Conservation (phyloP, 2,113 vertebrate species). For the Taxidea taxus region DNA sequence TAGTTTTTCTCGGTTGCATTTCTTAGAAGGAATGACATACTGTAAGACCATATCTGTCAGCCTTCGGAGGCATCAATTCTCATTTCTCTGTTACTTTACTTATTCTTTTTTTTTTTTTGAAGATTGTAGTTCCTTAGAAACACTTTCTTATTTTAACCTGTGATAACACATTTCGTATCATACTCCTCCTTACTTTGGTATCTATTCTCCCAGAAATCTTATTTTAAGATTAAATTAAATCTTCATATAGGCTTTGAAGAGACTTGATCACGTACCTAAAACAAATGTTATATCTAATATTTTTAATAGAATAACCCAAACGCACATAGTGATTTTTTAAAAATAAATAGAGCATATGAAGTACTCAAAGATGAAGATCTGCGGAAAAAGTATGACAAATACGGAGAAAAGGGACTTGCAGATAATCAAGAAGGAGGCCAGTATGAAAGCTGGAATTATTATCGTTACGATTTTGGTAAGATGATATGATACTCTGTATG, state of each 20-base stretch:
- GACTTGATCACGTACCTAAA: constrained; percentile 32
- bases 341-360: constrained; percentile 97
- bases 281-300: constrained; percentile 52
- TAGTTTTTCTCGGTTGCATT: neutral
- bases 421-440: constrained; percentile 91
- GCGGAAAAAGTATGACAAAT: constrained; percentile 98
- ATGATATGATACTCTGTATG: fast-evolving
- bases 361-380: constrained; percentile 98
- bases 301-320: constrained; percentile 89
- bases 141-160: neutral
- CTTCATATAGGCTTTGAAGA: neutral
- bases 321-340: constrained; percentile 95
- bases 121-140: neutral
- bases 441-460: constrained; percentile 98
- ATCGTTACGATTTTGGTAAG: constrained; percentile 97
- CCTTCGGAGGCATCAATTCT: neutral
- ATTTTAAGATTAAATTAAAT: neutral
- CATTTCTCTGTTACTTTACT: neutral
- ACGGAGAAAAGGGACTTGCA: constrained; percentile 95
- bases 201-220: neutral
- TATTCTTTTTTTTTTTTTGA: neutral
- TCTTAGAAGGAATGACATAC: neutral
- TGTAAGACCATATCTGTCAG: neutral
- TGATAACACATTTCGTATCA: neutral
- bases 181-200: neutral